Evolutionary conservation across 2,113 vertebrate genomes (phyloP).

Genomic region (Polypterus bichir): DNA sequence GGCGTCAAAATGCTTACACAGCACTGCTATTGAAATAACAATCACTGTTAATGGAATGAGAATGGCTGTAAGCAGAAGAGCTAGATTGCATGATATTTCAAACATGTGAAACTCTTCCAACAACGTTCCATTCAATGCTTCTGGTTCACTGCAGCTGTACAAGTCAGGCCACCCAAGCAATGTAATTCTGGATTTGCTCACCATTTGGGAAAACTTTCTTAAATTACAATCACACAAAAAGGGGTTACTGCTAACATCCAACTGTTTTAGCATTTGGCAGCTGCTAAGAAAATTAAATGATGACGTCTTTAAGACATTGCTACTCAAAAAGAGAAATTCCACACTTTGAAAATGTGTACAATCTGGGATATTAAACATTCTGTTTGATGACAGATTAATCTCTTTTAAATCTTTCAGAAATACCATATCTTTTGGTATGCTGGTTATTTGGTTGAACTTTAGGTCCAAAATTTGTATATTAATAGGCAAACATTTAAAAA

Average conservation of each 20-base stretch:
- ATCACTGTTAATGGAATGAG: conserved; percentile 38
- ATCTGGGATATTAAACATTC: conserved; percentile 54
- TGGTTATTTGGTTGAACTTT: conserved; percentile 54
- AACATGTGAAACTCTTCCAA: conserved; percentile 52
- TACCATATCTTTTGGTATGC: conserved; percentile 32
- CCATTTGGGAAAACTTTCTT: conserved; percentile 43
- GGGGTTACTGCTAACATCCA: conserved; percentile 60
- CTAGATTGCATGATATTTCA: conserved; percentile 49
- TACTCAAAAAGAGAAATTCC: conserved; percentile 38
- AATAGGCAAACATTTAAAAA: conserved; percentile 68
- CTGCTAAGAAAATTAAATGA: conserved; percentile 38
- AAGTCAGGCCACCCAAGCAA: conserved; percentile 55
- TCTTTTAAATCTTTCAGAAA: conserved; percentile 42
- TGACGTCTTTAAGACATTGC: conserved; percentile 53
- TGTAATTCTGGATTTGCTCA: conserved; percentile 19
- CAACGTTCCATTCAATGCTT: conserved; percentile 29
- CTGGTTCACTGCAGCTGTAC: conserved; percentile 64
- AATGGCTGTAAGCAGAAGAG: conserved; percentile 47
- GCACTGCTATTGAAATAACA: conserved; percentile 17
- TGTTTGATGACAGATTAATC: conserved; percentile 66
- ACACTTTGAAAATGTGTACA: conserved; percentile 46
- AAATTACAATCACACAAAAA: conserved; percentile 69
- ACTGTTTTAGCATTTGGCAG: conserved; percentile 41
- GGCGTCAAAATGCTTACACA: conserved; percentile 60
- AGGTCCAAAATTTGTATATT: conserved; percentile 44